Base-by-base conservation (phyloP, 2,797 vertebrate genomes). In the Atherinosoma microstoma region DNA sequence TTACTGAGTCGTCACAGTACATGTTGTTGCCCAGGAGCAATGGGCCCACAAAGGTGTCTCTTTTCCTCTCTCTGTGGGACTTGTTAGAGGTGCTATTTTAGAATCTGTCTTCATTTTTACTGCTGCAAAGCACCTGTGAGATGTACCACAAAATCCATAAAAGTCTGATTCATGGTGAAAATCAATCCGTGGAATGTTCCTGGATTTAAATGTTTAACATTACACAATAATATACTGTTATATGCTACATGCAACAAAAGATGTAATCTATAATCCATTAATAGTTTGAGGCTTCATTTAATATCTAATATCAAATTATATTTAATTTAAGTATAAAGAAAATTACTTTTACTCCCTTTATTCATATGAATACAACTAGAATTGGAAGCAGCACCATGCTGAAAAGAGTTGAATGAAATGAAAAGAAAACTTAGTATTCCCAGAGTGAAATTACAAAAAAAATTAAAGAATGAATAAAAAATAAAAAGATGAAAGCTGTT, bases 1-100 rank as follows among this genome's bases (percentile, higher is more conserved):
- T 92, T 92, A 93, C 89, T 93, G 90, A 91, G 85, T 90, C 89
- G 89, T 93, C 92, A 93, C 91, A 90, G 85, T 89, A 91, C 91
- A 93, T 78, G 87, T 86, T 92, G 91, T 92, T 91, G 75, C 85
- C 86, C 84, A 72, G 86, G 84, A 89, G 88, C 90, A 86, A 76
- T 78, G 89, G 89, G 88, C 84, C 90, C 80, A 70, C 88, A 86
- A 79, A 90, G 80, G 91, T 91, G 88, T 90, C 88, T 93, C 85
- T 78, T 78, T 73, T 69, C 68, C 67, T 70, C 84, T 91, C 92
- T 90, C 91, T 78, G 59, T 13, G 91, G 92, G 91, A 93, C 91
- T 91, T 93, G 92, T 93, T 93, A 93, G 89, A 85, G 89, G 63
- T 76, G 77, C 89, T 93, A 89, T 92, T 92, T 89, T 88, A 76